Conservation (phyloP, 2,797 vertebrate genomes). For the Distichodus sexfasciatus region DNA sequence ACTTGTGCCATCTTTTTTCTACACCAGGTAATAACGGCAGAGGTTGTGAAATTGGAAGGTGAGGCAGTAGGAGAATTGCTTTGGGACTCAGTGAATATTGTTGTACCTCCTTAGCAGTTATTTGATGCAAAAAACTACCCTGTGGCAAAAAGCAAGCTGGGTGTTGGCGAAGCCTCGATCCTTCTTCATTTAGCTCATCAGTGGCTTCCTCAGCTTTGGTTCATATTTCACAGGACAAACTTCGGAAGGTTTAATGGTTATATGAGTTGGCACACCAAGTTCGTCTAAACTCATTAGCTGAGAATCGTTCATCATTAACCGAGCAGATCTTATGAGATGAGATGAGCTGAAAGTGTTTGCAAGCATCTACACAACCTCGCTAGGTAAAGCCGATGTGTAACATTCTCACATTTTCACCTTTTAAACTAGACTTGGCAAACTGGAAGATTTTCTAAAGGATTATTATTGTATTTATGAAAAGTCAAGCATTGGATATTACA, state of each 20-base stretch:
- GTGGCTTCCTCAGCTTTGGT: background rate
- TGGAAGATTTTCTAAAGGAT: too few species aligned
- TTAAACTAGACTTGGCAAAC: too few species aligned
- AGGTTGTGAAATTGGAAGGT: constrained; percentile 10
- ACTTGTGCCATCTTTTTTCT: constrained; percentile 25
- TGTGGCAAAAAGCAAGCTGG: background rate
- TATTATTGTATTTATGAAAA: too few species aligned
- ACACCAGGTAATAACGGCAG: constrained; percentile 18
- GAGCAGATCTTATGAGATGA: background rate
- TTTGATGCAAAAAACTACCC: constrained; percentile 6
- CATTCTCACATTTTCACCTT: too few species aligned
- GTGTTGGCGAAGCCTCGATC: background rate
- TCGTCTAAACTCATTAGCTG: background rate
- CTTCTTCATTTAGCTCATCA: constrained; percentile 8
- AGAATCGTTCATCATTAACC: background rate
- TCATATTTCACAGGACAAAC: background rate
- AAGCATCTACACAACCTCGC: background rate
- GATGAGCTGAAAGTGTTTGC: background rate
- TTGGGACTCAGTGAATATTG: background rate
- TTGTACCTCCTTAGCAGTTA: constrained; percentile 9
- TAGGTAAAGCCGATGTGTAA: background rate
- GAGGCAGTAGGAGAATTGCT: constrained; percentile 20
- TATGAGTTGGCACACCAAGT: background rate
- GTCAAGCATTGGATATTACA: too few species aligned
- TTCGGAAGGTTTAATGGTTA: constrained; percentile 8